phyloP scores from a whole-genome alignment of 2,888 invertebrate genomes.

The Spialia ferax region DNA sequence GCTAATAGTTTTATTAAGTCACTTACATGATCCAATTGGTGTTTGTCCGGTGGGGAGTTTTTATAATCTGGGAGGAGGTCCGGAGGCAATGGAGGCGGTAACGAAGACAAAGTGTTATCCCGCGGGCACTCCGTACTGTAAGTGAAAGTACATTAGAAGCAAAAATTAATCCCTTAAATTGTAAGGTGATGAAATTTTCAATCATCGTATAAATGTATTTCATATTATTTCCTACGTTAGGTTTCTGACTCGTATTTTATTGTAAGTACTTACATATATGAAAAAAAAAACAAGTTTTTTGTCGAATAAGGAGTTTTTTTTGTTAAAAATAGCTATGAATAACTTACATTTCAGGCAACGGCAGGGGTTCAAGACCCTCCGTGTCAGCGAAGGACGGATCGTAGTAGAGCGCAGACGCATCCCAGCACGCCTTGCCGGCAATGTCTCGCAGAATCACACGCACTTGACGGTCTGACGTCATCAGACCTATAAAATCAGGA shows the following conservation, averaged over 20 bases:
- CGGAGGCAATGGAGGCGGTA: slow-evolving; percentile 89
- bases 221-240: too few species aligned
- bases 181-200: too few species aligned
- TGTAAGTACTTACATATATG: too few species aligned
- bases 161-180: too few species aligned
- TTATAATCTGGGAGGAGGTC: slow-evolving; percentile 93
- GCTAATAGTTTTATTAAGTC: neutral
- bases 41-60: slow-evolving; percentile 94
- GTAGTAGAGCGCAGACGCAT: slow-evolving; percentile 95
- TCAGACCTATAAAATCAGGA: slow-evolving; percentile 85
- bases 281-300: too few species aligned
- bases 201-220: too few species aligned
- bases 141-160: slow-evolving; percentile 23
- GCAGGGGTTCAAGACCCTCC: slow-evolving; percentile 63
- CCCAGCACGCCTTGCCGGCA: slow-evolving; percentile 98
- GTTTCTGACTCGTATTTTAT: too few species aligned
- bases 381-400: slow-evolving; percentile 85
- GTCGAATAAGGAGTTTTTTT: too few species aligned
- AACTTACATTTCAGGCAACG: slow-evolving; percentile 62
- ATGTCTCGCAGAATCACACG: slow-evolving; percentile 95
- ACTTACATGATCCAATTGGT: slow-evolving; percentile 96
- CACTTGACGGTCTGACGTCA: slow-evolving; percentile 94
- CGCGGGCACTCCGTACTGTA: slow-evolving; percentile 72
- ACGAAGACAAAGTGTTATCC: slow-evolving; percentile 80
- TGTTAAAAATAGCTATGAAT: too few species aligned